Conservation (phyloP, 1,140 invertebrate species). For the Apocrypta bakeri region DNA sequence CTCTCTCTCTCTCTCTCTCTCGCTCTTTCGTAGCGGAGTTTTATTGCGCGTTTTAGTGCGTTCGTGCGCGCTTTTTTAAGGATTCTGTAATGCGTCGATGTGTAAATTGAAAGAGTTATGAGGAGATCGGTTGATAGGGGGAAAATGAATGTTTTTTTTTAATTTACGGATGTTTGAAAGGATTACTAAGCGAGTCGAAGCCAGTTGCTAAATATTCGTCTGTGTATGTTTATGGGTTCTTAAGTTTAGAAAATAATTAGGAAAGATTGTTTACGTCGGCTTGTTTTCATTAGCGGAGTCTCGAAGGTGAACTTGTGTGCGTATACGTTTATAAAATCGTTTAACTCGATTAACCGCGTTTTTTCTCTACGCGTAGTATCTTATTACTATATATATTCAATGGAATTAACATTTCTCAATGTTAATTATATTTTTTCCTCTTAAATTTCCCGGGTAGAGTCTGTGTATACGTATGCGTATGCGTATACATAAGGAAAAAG, state of each 20-base stretch:
- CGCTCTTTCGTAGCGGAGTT: not conserved
- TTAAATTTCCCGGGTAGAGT: too few species aligned
- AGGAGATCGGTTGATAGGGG: not conserved
- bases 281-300: not conserved
- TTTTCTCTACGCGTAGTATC: not conserved
- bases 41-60: not conserved
- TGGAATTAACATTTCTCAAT: not conserved
- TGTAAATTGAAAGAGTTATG: conserved; percentile 9
- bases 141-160: not conserved
- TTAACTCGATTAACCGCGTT: not conserved
- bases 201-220: too few species aligned
- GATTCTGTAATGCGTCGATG: not conserved
- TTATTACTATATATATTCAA: not conserved
- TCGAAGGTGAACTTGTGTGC: not conserved
- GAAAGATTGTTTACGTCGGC: not conserved
- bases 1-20: conserved; percentile 13
- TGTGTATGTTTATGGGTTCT: not conserved
- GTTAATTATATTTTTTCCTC: too few species aligned
- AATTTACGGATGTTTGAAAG: not conserved
- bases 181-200: not conserved
- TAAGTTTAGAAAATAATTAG: not conserved
- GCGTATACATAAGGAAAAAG: too few species aligned
- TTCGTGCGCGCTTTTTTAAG: not conserved
- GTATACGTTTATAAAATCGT: not conserved
- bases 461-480: too few species aligned